phyloP scores from a whole-genome alignment of 23 tunicate genomes.

The Botrylloides violaceus region DNA sequence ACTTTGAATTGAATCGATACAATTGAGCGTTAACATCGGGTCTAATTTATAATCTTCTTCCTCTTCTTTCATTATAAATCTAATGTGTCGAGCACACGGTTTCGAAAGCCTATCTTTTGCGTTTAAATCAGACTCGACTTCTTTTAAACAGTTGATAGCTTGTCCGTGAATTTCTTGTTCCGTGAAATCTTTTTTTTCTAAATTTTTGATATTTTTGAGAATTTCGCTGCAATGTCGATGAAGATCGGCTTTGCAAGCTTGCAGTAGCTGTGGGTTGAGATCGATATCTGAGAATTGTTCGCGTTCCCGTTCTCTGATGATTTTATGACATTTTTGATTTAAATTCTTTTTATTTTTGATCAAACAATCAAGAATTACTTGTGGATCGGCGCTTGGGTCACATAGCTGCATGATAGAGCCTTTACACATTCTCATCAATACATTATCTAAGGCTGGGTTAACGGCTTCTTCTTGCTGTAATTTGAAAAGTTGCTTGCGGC shows the following conservation, averaged over 20 bases:
- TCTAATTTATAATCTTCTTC: constrained; percentile 47
- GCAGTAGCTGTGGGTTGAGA: constrained; percentile 45
- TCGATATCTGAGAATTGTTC: constrained; percentile 61
- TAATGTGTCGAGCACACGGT: constrained; percentile 37
- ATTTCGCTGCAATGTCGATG: constrained; percentile 29
- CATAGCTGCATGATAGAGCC: constrained; percentile 47
- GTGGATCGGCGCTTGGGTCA: constrained; percentile 18
- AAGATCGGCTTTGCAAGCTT: constrained; percentile 55
- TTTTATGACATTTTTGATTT: constrained; percentile 33
- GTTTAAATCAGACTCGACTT: not conserved
- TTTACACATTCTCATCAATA: constrained; percentile 73
- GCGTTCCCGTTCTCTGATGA: constrained; percentile 59
- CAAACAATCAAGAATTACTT: constrained; percentile 35
- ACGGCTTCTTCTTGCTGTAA: constrained; percentile 59
- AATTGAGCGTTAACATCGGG: constrained; percentile 48
- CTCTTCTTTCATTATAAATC: constrained; percentile 45
- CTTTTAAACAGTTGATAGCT: constrained; percentile 50
- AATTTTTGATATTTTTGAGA: constrained; percentile 6
- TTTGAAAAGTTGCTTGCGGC: constrained; percentile 35
- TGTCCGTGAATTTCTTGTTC: constrained; percentile 47
- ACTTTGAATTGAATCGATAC: constrained; percentile 21
- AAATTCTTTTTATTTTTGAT: constrained; percentile 28
- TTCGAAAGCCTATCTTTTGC: constrained; percentile 25
- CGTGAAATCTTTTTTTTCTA: constrained; percentile 27
- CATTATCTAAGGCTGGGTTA: constrained; percentile 57